These are phyloP conservation scores for Melanotaenia nigrans DNA, from an alignment of 2,797 vertebrate species.

Conservation along the genomic window DNA sequence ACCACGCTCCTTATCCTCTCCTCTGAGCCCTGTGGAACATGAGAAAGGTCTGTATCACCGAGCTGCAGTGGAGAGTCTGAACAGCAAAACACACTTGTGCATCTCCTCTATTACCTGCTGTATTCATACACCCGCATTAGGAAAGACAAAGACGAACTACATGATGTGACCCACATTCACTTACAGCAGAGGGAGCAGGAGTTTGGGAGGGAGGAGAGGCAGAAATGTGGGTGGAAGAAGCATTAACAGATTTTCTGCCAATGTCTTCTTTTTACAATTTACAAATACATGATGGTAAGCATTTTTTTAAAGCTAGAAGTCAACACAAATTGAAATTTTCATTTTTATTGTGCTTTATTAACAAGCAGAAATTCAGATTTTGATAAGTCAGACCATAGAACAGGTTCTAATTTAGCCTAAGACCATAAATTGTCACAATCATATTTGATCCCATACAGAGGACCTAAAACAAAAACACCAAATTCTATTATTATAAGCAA, in stretches of 20 bases:
- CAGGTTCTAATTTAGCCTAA: background rate
- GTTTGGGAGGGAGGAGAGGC: constrained; percentile 47
- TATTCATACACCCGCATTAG: constrained; percentile 54
- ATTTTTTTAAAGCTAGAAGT: background rate
- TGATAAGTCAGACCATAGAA: no score
- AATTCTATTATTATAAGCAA: no score
- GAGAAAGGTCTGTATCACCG: constrained; percentile 46
- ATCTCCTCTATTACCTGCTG: constrained; percentile 53
- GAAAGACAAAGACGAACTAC: constrained; percentile 36
- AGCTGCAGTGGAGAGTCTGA: constrained; percentile 35
- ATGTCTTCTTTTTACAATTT: background rate
- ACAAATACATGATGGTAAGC: background rate
- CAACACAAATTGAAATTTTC: background rate
- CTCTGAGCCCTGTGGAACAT: constrained; percentile 45
- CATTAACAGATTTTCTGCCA: background rate
- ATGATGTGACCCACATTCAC: constrained; percentile 71
- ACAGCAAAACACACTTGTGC: constrained; percentile 32
- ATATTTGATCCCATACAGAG: no score
- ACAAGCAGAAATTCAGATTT: no score
- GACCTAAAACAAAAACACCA: no score
- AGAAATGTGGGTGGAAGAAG: constrained; percentile 27
- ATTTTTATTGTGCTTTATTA: background rate
- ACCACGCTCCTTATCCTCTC: constrained; percentile 63
- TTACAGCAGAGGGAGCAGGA: constrained; percentile 42
- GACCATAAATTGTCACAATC: background rate